These are phyloP conservation scores for Macrosiphum euphorbiae DNA, from an alignment of 2,888 invertebrate genomes.

Conservation along the genomic window DNA sequence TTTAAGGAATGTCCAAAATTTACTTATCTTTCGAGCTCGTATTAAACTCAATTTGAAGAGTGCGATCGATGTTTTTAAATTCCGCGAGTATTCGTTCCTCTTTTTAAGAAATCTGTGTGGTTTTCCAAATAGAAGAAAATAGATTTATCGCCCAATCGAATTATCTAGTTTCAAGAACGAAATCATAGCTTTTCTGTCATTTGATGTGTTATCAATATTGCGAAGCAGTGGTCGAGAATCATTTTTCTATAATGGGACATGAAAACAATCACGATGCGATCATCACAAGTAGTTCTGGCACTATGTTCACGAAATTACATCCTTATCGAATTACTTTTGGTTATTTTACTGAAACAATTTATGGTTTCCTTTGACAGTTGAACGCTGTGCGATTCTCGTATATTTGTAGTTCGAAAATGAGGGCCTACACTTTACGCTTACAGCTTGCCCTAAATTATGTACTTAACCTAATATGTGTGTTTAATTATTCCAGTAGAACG, in stretches of 20 bases:
- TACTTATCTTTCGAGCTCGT: not conserved
- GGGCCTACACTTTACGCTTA: not conserved
- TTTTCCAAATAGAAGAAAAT: not conserved
- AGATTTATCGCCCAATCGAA: not conserved
- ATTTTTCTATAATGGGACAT: not conserved
- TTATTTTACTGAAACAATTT: not conserved
- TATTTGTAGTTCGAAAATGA: not conserved
- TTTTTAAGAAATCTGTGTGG: not conserved
- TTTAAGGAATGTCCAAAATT: not conserved
- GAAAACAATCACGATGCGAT: not conserved
- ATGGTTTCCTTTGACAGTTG: not conserved
- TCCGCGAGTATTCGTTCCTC: not conserved
- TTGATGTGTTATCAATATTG: not conserved
- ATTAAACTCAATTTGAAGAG: not conserved
- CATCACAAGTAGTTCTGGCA: not conserved
- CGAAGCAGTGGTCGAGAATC: not conserved
- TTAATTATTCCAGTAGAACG: conserved; percentile 22
- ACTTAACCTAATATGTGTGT: not conserved
- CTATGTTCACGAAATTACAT: not conserved
- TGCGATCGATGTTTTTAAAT: not conserved
- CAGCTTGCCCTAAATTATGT: not conserved
- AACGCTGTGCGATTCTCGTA: not conserved
- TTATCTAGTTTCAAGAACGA: not conserved
- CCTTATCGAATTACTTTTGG: not conserved
- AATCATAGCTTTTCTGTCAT: not conserved